Base-by-base conservation (phyloP, 2,797 vertebrate species). In the Halcyon leucocephala region DNA sequence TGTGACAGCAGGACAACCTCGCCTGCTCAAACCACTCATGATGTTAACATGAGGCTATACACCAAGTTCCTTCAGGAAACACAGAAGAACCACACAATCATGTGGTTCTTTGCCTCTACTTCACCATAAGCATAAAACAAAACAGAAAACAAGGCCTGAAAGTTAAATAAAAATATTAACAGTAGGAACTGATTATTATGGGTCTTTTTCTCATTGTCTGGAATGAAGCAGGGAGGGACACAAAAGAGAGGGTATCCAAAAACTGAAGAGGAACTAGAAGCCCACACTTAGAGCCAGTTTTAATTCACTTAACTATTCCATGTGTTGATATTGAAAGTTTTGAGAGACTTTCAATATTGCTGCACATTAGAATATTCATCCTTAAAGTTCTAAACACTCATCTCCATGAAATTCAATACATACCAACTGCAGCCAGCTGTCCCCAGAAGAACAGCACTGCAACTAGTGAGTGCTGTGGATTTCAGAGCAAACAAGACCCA, bases 111-210 rank as follows among this genome's bases (percentile, higher is more conserved):
- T 58, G 35, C 21, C 54, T 74, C 26, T n/a, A 46, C 41, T 39
- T 79, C 66, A 73, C 18, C 4, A 1, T 2, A 90, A 35, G 39
- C 44, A 69, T 55, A 44, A 74, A 87, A 80, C 3, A 20, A 69
- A 92, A 90, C 0, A 58, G 13, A 90, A 86, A 70, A 16, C 25
- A 94, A 82, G 11, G 29, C 35, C 2, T 82, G 19, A 61, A 79
- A 79, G 29, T 71, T 29, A 57, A 89, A 31, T 33, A 67, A 79
- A 74, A 91, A 31, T 8, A 44, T 8, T 82, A 86, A 91, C 18
- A 70, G 44, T 18, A 72, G 24, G 25, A 86, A 78, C 70, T 37
- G 35, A 67, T 60, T 67, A 71, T 46, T 44, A 44, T 3, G 6
- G 13, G 24, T 66, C 37, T 39, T 89, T 41, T 73, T 37, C 52